Percentiles rank a stretch among this genome's conserved stretches.
phyloP scores from a whole-genome alignment of 2,113 vertebrate genomes.

The Dasyprocta punctata region DNA sequence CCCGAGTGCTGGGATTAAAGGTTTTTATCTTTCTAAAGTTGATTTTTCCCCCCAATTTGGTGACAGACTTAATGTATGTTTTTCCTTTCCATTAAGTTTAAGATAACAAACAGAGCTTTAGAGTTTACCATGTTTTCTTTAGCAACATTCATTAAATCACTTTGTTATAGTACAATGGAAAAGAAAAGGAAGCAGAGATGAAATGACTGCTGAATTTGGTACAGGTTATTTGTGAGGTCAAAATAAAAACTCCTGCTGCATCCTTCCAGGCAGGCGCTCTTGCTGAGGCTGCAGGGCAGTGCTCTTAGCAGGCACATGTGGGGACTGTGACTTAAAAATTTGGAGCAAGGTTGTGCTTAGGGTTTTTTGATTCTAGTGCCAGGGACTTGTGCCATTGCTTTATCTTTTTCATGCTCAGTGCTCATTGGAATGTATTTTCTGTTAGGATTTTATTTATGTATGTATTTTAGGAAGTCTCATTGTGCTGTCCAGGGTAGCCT shows the following conservation, averaged over 20 bases:
- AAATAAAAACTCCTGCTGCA: neutral
- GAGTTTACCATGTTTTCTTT: neutral
- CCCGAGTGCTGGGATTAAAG: no score
- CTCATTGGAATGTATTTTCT: neutral
- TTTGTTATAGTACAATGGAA: neutral
- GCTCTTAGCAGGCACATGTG: neutral
- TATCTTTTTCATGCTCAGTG: neutral
- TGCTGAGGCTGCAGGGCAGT: neutral
- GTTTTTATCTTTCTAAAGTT: neutral
- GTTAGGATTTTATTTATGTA: neutral
- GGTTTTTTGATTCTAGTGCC: neutral
- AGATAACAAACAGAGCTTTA: neutral
- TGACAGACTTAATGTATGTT: neutral
- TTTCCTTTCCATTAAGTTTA: neutral
- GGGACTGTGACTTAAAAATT: fast-evolving
- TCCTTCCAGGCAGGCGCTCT: neutral
- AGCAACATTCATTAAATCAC: neutral
- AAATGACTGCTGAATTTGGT: neutral
- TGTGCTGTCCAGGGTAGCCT: neutral
- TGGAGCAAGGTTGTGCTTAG: neutral
- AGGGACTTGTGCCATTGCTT: neutral
- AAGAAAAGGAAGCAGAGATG: neutral
- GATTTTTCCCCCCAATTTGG: neutral
- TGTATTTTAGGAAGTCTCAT: neutral
- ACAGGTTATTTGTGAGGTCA: neutral